Percentiles rank a stretch among this genome's conserved stretches.
phyloP scores from a whole-genome alignment of 1,140 invertebrate genomes.

The Choristoneura fumiferana region DNA sequence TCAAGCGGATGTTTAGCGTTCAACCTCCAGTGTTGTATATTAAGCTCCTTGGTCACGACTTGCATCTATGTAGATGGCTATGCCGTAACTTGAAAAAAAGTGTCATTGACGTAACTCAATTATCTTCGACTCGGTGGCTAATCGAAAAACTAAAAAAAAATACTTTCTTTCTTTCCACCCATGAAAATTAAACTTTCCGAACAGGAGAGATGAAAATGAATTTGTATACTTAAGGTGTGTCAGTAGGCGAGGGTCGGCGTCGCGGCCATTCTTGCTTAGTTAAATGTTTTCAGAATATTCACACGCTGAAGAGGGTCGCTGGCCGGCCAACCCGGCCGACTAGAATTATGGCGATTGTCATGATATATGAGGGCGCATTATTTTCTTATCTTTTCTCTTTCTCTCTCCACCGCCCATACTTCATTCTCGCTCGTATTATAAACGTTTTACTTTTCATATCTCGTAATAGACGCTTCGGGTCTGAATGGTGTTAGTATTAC shows the following conservation, averaged over 20 bases:
- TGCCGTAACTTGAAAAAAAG: too few relatives aligned
- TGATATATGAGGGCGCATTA: conserved; percentile 34
- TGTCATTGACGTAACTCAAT: too few relatives aligned
- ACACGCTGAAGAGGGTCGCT: conserved; percentile 25
- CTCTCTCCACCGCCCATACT: conserved; percentile 24
- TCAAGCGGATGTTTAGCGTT: too few relatives aligned
- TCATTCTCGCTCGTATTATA: conserved; percentile 68
- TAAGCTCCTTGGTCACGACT: too few relatives aligned
- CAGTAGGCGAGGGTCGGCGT: conserved; percentile 22
- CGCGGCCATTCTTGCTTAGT: conserved; percentile 26
- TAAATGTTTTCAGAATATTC: conserved; percentile 28
- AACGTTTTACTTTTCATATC: conserved; percentile 72
- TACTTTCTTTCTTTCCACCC: too few relatives aligned
- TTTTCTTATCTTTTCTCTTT: conserved; percentile 38
- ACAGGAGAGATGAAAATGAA: not conserved
- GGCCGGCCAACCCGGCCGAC: conserved; percentile 20
- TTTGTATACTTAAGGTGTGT: conserved; percentile 29
- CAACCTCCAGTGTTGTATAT: too few relatives aligned
- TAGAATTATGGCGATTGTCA: conserved; percentile 31
- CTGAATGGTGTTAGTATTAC: conserved; percentile 46
- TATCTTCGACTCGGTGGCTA: too few relatives aligned
- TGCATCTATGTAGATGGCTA: too few relatives aligned
- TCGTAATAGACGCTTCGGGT: conserved; percentile 51
- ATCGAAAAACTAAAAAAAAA: too few relatives aligned
- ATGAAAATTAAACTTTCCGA: too few relatives aligned